phyloP scores from a whole-genome alignment of 1,140 invertebrate genomes.

The Stegodyphus mimosarum region DNA sequence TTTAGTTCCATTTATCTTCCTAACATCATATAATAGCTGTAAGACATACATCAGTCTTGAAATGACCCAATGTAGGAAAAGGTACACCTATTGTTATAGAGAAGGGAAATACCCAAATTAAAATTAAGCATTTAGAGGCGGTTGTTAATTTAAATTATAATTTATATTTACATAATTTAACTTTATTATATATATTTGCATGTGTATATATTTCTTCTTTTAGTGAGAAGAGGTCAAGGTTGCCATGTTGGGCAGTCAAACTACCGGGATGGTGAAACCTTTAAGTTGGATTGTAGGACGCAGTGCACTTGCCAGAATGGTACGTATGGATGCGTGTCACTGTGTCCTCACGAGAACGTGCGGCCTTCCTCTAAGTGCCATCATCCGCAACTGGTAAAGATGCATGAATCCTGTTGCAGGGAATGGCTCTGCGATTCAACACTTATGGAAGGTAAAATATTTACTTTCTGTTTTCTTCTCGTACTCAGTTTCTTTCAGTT shows the following conservation, averaged over 20 bases:
- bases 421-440: constrained; percentile 61
- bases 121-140: no score
- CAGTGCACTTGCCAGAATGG: constrained; percentile 78
- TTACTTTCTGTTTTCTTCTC: not conserved
- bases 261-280: constrained; percentile 76
- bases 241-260: constrained; percentile 74
- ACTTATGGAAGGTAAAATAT: constrained; percentile 36
- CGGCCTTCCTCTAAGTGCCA: constrained; percentile 74
- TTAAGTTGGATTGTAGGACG: constrained; percentile 76
- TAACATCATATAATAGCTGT: no score
- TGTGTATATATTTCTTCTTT: not conserved
- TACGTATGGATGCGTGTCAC: constrained; percentile 78
- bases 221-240: constrained; percentile 67
- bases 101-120: no score
- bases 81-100: no score
- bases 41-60: no score
- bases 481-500: no score
- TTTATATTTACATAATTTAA: no score
- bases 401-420: constrained; percentile 65
- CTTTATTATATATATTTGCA: no score
- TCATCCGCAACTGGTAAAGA: constrained; percentile 75
- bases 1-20: no score
- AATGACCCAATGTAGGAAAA: no score
- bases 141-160: no score
- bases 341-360: constrained; percentile 78